Percentiles rank a stretch among this genome's conserved stretches.
Conservation (phyloP, 2,888 invertebrate genomes). For the Rutpela maculata region DNA sequence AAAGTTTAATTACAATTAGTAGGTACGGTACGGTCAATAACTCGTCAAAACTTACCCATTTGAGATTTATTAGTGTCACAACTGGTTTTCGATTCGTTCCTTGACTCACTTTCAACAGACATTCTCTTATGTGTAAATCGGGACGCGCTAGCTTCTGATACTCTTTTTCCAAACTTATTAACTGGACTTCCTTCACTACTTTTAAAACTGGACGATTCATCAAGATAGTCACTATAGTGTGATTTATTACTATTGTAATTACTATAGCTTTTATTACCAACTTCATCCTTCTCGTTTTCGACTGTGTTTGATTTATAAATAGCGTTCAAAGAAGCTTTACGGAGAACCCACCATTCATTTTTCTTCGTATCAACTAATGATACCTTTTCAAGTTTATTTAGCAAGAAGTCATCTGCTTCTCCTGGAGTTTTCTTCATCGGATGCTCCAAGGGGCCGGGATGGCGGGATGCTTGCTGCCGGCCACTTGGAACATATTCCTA, state of each 20-base stretch:
- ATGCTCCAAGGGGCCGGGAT: conserved; percentile 83
- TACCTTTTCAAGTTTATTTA: conserved; percentile 85
- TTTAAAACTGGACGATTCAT: conserved; percentile 66
- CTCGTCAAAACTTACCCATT: conserved; percentile 28
- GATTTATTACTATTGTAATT: conserved; percentile 50
- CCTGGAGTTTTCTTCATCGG: conserved; percentile 56
- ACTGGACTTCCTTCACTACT: conserved; percentile 59
- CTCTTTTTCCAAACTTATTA: conserved; percentile 63
- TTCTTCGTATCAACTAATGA: conserved; percentile 80
- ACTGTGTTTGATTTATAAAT: conserved; percentile 30
- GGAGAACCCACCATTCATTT: conserved; percentile 78
- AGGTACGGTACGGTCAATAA: neutral
- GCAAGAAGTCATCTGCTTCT: conserved; percentile 76
- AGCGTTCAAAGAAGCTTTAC: conserved; percentile 76
- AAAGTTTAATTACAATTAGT: neutral
- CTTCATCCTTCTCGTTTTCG: conserved; percentile 46
- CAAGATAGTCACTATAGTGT: conserved; percentile 59
- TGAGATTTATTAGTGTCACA: conserved; percentile 51
- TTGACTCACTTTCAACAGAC: conserved; percentile 52
- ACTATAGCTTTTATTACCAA: conserved; percentile 51
- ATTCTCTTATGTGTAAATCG: conserved; percentile 58
- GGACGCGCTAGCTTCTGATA: conserved; percentile 64
- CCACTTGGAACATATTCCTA: conserved; percentile 94
- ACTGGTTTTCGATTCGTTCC: conserved; percentile 43
- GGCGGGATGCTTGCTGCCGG: conserved; percentile 85